Conservation (phyloP, 2,888 invertebrate genomes). For the Hirtodrosophila confusa region DNA sequence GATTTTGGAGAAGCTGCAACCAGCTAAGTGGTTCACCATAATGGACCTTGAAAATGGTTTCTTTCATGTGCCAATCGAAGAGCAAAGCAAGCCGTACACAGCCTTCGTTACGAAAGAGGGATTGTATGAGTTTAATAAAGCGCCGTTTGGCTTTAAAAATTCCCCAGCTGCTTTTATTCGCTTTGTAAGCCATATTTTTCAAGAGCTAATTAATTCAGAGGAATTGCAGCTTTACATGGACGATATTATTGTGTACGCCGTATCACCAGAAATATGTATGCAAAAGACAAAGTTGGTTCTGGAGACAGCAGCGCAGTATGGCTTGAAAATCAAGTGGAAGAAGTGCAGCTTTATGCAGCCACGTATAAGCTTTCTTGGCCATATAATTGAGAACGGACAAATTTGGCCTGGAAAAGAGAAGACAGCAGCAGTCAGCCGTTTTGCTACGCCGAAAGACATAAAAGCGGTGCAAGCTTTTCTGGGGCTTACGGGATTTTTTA, state of each 20-base stretch:
- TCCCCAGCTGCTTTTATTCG: constrained; percentile 9
- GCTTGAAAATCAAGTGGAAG: constrained; percentile 28
- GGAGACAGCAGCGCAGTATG: constrained; percentile 7
- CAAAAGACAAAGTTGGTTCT: constrained; percentile 29
- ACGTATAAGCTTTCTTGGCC: constrained; percentile 25
- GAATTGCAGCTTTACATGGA: not conserved
- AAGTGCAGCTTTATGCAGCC: constrained; percentile 28
- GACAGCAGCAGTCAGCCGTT: constrained; percentile 21
- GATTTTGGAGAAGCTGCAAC: constrained; percentile 6
- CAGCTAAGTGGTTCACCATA: constrained; percentile 1
- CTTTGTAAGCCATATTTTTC: constrained; percentile 24
- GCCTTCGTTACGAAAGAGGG: constrained; percentile 15
- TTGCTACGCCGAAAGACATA: constrained; percentile 21
- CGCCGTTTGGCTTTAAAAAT: constrained; percentile 22
- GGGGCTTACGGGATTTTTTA: constrained; percentile 3
- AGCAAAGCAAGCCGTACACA: constrained; percentile 8
- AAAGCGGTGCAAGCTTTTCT: not conserved
- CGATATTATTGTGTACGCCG: not conserved
- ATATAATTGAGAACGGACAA: constrained; percentile 20
- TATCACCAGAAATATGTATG: not conserved
- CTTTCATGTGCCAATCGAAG: constrained; percentile 8
- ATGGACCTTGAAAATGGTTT: constrained; percentile 11
- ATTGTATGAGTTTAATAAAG: constrained; percentile 23
- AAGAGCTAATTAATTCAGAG: constrained; percentile 9
- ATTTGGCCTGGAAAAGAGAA: constrained; percentile 34